Conservation (phyloP, 2,888 invertebrate genomes). For the Nemapogon koenigi region DNA sequence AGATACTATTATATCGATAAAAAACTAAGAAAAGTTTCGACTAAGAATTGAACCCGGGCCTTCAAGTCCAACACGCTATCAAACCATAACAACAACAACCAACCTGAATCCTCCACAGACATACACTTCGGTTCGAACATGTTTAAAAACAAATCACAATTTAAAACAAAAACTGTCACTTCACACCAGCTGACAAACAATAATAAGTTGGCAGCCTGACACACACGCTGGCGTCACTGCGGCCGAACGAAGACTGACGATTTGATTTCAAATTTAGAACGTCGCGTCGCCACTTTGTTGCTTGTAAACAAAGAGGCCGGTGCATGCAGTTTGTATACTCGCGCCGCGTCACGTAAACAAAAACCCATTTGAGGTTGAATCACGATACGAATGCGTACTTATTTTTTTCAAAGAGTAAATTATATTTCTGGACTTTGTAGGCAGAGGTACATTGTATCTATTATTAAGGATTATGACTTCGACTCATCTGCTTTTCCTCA, state of each 20-base stretch:
- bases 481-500: no score
- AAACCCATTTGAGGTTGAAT: no score
- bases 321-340: background rate
- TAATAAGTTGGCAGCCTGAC: slow-evolving; percentile 9
- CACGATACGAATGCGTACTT: no score
- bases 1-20: no score
- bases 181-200: background rate
- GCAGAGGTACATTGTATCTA: no score
- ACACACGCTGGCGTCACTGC: slow-evolving; percentile 30
- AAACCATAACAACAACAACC: slow-evolving; percentile 1
- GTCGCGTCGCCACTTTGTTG: background rate
- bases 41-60: no score
- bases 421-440: no score
- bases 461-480: no score
- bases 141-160: slow-evolving; percentile 7
- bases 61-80: no score
- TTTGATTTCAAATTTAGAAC: slow-evolving; percentile 28
- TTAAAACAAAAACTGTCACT: background rate
- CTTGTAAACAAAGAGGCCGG: slow-evolving; percentile 25
- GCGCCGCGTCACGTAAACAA: background rate
- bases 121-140: slow-evolving; percentile 23
- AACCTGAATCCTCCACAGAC: slow-evolving; percentile 17
- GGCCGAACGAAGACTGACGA: slow-evolving; percentile 29
- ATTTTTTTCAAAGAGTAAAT: no score
- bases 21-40: no score